Conservation (phyloP, 1,140 invertebrate species). For the Campoletis sonorensis region DNA sequence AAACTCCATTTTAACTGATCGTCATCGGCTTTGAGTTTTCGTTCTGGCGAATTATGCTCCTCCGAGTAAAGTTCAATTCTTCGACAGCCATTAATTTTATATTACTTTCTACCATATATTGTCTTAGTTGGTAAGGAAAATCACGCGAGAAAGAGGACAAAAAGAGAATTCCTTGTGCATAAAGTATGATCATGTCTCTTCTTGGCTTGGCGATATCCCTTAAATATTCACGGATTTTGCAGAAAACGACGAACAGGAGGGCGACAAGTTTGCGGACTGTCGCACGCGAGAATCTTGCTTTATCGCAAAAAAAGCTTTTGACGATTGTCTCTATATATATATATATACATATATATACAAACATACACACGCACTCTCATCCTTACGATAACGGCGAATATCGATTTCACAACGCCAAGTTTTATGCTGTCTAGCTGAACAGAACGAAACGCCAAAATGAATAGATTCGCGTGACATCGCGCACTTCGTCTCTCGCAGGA, state of each 20-base stretch:
- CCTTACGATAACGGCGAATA: slow-evolving; percentile 9
- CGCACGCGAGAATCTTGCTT: slow-evolving; percentile 28
- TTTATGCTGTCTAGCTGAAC: neutral
- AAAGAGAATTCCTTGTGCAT: slow-evolving; percentile 20
- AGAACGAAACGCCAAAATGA: neutral
- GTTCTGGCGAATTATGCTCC: neutral
- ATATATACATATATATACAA: neutral
- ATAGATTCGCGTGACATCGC: slow-evolving; percentile 30
- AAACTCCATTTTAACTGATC: neutral
- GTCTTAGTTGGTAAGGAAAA: slow-evolving; percentile 1
- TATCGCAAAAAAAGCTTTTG: slow-evolving; percentile 3
- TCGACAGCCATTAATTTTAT: neutral
- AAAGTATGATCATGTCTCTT: slow-evolving; percentile 22
- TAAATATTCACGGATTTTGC: slow-evolving; percentile 23
- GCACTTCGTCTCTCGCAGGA: slow-evolving; percentile 7
- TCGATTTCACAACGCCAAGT: slow-evolving; percentile 10
- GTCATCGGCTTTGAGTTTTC: neutral
- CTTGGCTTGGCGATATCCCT: slow-evolving; percentile 3
- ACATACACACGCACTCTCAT: neutral
- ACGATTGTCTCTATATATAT: neutral
- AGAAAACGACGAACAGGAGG: neutral
- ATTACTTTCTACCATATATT: neutral
- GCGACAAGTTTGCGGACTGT: slow-evolving; percentile 17
- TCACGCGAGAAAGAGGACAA: neutral
- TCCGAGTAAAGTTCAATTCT: slow-evolving; percentile 2